Evolutionary conservation across 2,888 invertebrate species (phyloP), one percentile per base, ranked within the genome.

Genomic region (Netelia virgata): DNA sequence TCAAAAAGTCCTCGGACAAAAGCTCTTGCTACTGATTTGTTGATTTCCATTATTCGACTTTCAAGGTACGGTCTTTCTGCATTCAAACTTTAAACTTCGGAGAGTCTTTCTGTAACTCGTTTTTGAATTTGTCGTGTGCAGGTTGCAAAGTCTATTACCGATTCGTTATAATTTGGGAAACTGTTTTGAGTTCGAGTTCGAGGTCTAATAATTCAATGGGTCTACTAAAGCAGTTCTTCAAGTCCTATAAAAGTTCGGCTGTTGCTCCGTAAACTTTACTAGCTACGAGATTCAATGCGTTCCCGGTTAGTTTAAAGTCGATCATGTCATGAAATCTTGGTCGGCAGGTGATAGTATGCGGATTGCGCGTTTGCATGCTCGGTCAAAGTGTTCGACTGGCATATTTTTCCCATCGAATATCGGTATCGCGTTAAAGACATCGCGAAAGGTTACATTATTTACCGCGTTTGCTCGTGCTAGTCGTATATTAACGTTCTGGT

Each of bases 361-460:
- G 23, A 23, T 23, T 23, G 23, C 23, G 23, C 23, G 23, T 23
- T 1, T 23, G 23, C 23, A 23, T 23, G 2, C 23, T 23, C 23
- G 23, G 23, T 1, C 23, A 23, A 23, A 23, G 23, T 23, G 23
- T 23, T 74, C 63, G 47, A 63, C 50, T 0, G 50, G 53, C 0
- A 74, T 53, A 2, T 63, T 63, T 53, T 74, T 63, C 1, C 63
- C 74, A 18, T 63, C 18, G 18, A 74, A 63, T 2, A 1, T 63
- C 3, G 63, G 63, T 16, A 74, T 53, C 6, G 28, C 50, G 0
- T 63, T 53, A 9, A 63, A 50, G 3, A 64, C 41, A 14, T 75
- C 64, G 14, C 41, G 74, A 11, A 64, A 53, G 1, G 74, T 74
- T 53, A 64, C 16, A 2, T 20, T n/a, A 16, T 20, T 74, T 23